phyloP scores from a whole-genome alignment of 2,797 vertebrate genomes.

The Yasuhikotakia modesta region DNA sequence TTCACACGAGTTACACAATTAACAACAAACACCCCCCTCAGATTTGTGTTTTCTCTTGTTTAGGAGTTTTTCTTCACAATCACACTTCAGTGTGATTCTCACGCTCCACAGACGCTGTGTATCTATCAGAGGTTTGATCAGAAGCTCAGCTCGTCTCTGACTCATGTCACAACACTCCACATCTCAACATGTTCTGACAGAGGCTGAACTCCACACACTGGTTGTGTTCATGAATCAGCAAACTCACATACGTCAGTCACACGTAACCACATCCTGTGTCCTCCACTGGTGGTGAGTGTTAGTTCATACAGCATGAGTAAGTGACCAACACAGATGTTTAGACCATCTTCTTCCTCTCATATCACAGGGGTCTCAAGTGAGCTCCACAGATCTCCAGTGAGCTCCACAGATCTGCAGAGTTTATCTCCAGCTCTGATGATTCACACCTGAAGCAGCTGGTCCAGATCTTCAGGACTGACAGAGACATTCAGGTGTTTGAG shows the following conservation, averaged over 20 bases:
- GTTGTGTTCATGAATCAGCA: slow-evolving; percentile 67
- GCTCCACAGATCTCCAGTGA: too few species aligned
- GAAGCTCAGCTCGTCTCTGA: slow-evolving; percentile 63
- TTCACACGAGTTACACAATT: slow-evolving; percentile 19
- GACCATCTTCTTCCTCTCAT: too few species aligned
- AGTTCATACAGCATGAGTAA: too few species aligned
- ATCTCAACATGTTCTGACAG: slow-evolving; percentile 72
- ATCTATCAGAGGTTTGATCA: slow-evolving; percentile 74
- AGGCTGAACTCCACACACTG: slow-evolving; percentile 59
- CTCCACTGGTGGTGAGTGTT: slow-evolving; percentile 54
- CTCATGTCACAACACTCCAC: slow-evolving; percentile 72
- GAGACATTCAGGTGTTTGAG: too few species aligned
- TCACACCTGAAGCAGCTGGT: too few species aligned
- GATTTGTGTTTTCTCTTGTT: slow-evolving; percentile 22
- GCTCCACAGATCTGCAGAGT: too few species aligned
- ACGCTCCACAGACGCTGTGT: slow-evolving; percentile 58
- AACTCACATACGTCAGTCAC: slow-evolving; percentile 44
- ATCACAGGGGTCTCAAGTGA: too few species aligned
- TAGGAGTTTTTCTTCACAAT: slow-evolving; percentile 4
- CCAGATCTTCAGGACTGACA: too few species aligned
- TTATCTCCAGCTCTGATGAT: too few species aligned
- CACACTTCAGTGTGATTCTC: slow-evolving; percentile 51
- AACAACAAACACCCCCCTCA: slow-evolving; percentile 31
- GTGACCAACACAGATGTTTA: too few species aligned
- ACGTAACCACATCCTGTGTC: slow-evolving; percentile 67